A percentile compares a stretch with the other conserved stretches of the same genome.
Evolutionary conservation across 1,140 invertebrate species (phyloP).

Genomic region (Neodiprion fabricii): DNA sequence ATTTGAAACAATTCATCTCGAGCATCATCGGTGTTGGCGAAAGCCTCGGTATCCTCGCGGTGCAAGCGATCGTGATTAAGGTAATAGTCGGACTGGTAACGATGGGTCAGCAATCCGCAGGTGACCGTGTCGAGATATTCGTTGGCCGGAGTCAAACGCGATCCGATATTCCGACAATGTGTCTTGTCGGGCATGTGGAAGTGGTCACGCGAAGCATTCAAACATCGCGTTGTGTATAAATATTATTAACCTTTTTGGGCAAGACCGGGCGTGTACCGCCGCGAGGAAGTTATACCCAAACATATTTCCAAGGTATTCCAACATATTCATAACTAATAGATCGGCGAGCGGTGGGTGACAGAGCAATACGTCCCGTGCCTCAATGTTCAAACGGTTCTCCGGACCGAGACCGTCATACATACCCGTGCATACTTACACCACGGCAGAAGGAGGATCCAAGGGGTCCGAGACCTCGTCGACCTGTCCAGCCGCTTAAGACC

Average conservation of each 20-base stretch:
- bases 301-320: conserved; percentile 24
- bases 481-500: conserved; percentile 2
- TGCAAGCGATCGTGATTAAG: no score
- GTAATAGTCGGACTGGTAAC: no score
- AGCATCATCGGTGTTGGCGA: no score
- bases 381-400: conserved; percentile 40
- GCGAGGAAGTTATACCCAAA: conserved; percentile 37
- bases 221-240: neutral
- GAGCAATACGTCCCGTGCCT: conserved; percentile 58
- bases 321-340: conserved; percentile 62
- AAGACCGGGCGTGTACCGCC: conserved; percentile 53
- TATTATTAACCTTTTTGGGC: neutral
- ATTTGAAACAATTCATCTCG: no score
- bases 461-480: neutral
- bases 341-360: conserved; percentile 55
- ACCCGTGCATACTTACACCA: no score
- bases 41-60: no score
- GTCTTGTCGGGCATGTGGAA: neutral
- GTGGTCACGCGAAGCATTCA: neutral
- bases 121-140: conserved; percentile 24
- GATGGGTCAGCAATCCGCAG: conserved; percentile 12
- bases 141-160: no score
- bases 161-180: conserved; percentile 14
- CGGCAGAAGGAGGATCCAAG: neutral
- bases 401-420: neutral